Percentiles rank a stretch among this genome's conserved stretches.
phyloP scores from a whole-genome alignment of 2,113 vertebrate genomes.

The Calidris pygmaea region DNA sequence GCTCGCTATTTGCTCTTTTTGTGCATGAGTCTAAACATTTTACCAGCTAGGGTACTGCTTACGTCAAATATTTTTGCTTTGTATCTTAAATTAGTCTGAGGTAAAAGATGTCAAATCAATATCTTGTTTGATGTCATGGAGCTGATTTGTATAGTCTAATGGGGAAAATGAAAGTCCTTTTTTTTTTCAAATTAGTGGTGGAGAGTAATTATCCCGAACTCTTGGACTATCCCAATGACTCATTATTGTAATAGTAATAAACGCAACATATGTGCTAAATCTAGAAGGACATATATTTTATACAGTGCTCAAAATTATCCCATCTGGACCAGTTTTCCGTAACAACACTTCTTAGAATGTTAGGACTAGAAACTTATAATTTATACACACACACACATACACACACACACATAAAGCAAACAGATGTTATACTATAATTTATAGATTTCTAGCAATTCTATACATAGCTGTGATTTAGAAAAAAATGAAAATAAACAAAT shows the following conservation, averaged over 20 bases:
- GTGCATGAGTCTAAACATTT: not conserved
- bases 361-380: not conserved
- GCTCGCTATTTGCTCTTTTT: not conserved
- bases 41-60: not conserved
- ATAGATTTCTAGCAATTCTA: not conserved
- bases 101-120: not conserved
- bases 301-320: not conserved
- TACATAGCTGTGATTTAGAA: not conserved
- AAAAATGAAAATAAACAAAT: not conserved
- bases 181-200: not conserved
- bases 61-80: not conserved
- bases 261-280: not conserved
- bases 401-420: not conserved
- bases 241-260: not conserved
- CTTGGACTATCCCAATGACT: not conserved
- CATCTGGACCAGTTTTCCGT: not conserved
- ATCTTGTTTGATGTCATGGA: rapidly evolving
- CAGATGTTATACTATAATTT: not conserved
- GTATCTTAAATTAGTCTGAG: not conserved
- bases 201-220: not conserved
- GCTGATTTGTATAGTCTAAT: not conserved
- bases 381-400: not conserved
- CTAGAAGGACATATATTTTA: not conserved
- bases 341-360: not conserved
- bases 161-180: not conserved